These are phyloP conservation scores for Enteromius radiatus DNA, from an alignment of 2,797 vertebrate genomes.

Conservation along the genomic window DNA sequence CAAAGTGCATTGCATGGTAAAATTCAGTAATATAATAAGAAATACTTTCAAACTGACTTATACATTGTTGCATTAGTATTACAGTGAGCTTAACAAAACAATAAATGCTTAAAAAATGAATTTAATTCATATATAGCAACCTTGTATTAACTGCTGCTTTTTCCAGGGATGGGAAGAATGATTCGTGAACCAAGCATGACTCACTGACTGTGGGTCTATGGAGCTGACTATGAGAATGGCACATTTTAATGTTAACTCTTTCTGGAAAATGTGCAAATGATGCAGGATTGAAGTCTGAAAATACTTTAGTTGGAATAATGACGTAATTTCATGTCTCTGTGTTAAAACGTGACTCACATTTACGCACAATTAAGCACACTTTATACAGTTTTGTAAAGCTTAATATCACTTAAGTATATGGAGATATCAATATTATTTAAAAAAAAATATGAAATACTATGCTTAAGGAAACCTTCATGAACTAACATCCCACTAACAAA, in stretches of 20 bases:
- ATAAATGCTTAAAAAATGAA: neutral
- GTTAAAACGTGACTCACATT: neutral
- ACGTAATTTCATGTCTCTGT: neutral
- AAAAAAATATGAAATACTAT: neutral
- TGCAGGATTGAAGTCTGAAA: neutral
- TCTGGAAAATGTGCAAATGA: constrained; percentile 7
- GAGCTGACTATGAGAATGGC: neutral
- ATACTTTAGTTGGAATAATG: neutral
- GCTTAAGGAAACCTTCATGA: neutral
- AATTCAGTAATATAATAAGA: neutral
- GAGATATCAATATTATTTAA: neutral
- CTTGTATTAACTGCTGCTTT: neutral
- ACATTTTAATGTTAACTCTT: neutral
- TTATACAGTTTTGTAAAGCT: neutral
- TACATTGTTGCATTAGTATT: neutral
- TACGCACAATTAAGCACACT: neutral
- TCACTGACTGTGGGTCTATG: constrained; percentile 7
- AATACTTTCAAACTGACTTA: neutral
- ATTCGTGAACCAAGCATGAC: neutral
- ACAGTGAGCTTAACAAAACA: neutral
- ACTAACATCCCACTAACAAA: constrained; percentile 6
- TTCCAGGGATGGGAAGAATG: constrained; percentile 10
- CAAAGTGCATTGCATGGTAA: neutral
- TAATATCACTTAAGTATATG: neutral
- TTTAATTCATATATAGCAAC: neutral